These are phyloP conservation scores for Metallyticus violacea DNA, from an alignment of 2,888 invertebrate genomes.

Conservation along the genomic window DNA sequence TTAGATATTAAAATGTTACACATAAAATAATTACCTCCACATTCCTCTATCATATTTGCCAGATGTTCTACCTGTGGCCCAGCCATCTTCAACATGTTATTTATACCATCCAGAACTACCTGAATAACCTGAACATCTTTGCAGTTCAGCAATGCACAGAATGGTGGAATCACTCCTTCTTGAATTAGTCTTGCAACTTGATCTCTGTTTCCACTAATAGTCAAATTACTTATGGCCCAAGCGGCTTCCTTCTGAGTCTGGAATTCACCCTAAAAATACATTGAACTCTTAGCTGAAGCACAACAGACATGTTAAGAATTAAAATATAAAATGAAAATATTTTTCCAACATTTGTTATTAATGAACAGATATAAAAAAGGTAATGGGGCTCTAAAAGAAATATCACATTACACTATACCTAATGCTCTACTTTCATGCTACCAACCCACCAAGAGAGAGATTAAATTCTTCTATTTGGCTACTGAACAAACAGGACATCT, in stretches of 20 bases:
- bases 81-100: conserved; percentile 98
- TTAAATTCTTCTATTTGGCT: too few relatives aligned
- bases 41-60: conserved; percentile 94
- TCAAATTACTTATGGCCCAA: conserved; percentile 98
- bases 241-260: conserved; percentile 99
- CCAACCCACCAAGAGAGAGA: too few relatives aligned
- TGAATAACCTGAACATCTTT: conserved; percentile 92
- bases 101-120: conserved; percentile 94
- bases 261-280: conserved; percentile 69
- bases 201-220: conserved; percentile 92
- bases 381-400: too few relatives aligned
- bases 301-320: too few relatives aligned
- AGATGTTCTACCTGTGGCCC: conserved; percentile 78
- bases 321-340: too few relatives aligned
- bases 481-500: too few relatives aligned
- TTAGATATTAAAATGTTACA: background rate
- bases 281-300: background rate
- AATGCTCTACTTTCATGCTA: too few relatives aligned
- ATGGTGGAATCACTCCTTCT: conserved; percentile 91
- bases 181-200: conserved; percentile 86
- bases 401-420: too few relatives aligned
- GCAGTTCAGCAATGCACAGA: conserved; percentile 91
- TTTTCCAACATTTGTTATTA: too few relatives aligned
- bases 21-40: conserved; percentile 63
- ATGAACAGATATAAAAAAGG: too few relatives aligned